Percentiles rank a stretch among this genome's conserved stretches.
Conservation (phyloP, 2,797 vertebrate species). For the Astyanax mexicanus region DNA sequence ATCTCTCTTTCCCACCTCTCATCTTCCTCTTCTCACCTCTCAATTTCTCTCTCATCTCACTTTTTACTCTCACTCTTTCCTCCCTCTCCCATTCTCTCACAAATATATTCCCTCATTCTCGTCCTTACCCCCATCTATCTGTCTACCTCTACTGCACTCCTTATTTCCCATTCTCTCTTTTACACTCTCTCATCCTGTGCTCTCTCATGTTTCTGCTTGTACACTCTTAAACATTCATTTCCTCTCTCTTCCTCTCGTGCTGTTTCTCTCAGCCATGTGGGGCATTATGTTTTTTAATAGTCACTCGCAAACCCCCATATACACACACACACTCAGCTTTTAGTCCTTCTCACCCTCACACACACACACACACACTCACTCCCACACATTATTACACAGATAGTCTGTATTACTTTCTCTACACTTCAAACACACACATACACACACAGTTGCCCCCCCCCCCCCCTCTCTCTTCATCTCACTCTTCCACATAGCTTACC, state of each 20-base stretch:
- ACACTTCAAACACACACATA: slow-evolving; percentile 1
- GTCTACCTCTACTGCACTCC: neutral
- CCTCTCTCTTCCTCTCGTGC: slow-evolving; percentile 18
- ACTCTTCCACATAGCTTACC: slow-evolving; percentile 41
- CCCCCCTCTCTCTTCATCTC: slow-evolving; percentile 13
- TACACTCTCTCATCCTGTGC: slow-evolving; percentile 1
- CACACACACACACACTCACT: neutral
- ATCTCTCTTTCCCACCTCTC: neutral
- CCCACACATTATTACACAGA: slow-evolving; percentile 7
- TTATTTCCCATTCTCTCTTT: neutral
- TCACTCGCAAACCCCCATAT: slow-evolving; percentile 7
- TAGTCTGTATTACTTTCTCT: slow-evolving; percentile 6
- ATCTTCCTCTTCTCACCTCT: no score
- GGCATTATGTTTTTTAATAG: slow-evolving; percentile 22
- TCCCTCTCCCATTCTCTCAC: no score
- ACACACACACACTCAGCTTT: slow-evolving; percentile 31
- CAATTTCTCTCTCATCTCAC: no score
- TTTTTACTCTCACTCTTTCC: no score
- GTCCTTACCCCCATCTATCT: no score
- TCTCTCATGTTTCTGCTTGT: slow-evolving; percentile 17
- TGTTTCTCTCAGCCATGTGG: slow-evolving; percentile 12
- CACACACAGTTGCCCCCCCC: slow-evolving; percentile 7
- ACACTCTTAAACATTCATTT: slow-evolving; percentile 43
- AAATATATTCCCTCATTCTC: no score
- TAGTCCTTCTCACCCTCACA: neutral